These are phyloP conservation scores for Leucoraja ocellata DNA, from an alignment of 2,797 vertebrate genomes.

Conservation along the genomic window DNA sequence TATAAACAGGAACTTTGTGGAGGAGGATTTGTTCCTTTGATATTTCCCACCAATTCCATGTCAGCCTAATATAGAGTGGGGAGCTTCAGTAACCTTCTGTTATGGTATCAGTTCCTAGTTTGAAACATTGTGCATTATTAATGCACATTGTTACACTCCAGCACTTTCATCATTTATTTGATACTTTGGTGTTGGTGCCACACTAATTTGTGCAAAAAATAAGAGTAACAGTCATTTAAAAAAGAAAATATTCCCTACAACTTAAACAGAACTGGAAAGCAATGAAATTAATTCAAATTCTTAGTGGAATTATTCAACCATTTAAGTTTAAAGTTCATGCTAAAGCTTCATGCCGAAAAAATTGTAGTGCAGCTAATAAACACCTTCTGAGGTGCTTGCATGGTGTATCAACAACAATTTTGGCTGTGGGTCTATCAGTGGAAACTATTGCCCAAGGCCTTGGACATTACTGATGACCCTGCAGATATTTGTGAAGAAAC, in stretches of 20 bases:
- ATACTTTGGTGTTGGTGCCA: not conserved
- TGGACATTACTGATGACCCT: no score
- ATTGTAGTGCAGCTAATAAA: no score
- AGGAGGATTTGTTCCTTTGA: no score
- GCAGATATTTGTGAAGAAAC: no score
- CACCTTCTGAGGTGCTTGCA: no score
- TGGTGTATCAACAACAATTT: no score
- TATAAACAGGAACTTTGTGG: not conserved
- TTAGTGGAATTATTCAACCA: not conserved
- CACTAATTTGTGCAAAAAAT: not conserved
- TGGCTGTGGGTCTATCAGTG: no score
- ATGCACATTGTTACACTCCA: not conserved
- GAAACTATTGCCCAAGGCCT: no score
- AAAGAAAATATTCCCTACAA: not conserved
- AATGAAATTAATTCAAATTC: not conserved
- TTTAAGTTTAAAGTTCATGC: not conserved
- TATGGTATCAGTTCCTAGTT: not conserved
- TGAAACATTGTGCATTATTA: not conserved
- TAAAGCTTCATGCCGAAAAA: not conserved
- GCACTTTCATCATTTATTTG: not conserved
- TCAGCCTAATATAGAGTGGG: not conserved
- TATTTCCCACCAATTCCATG: not conserved
- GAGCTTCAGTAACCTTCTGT: not conserved
- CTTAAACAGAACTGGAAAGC: not conserved
- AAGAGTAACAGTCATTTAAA: not conserved